Evolutionary conservation across 2,888 invertebrate genomes (phyloP).

Genomic region (Synanthedon tipuliformis): DNA sequence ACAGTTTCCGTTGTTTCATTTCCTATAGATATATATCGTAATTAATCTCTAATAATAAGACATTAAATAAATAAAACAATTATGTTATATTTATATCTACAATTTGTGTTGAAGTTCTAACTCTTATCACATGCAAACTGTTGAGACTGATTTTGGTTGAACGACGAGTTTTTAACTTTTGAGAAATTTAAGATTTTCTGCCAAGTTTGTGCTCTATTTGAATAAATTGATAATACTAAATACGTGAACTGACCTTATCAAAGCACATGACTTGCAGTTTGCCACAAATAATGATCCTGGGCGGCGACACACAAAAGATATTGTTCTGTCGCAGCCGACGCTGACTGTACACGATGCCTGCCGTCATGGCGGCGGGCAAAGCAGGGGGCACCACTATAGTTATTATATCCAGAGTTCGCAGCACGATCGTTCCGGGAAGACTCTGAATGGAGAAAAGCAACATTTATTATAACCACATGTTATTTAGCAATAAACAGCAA

Average conservation of each 20-base stretch:
- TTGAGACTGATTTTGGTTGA: neutral
- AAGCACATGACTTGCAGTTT: slow-evolving; percentile 87
- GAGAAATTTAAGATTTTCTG: slow-evolving; percentile 3
- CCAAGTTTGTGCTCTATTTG: neutral
- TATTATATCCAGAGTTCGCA: slow-evolving; percentile 88
- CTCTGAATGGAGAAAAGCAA: slow-evolving; percentile 38
- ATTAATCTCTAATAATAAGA: no score
- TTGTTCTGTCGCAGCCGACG: slow-evolving; percentile 73
- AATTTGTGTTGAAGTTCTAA: no score
- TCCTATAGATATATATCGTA: no score
- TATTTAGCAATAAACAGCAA: no score
- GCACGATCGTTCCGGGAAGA: slow-evolving; percentile 70
- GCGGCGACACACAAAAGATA: slow-evolving; percentile 84
- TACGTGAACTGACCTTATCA: slow-evolving; percentile 76
- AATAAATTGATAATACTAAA: neutral
- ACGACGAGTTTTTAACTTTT: neutral
- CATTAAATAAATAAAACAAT: no score
- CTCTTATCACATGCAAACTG: no score
- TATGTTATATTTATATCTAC: no score
- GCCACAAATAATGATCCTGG: slow-evolving; percentile 82
- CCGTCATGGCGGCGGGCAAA: slow-evolving; percentile 88
- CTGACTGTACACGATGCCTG: slow-evolving; percentile 84
- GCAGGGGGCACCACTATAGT: slow-evolving; percentile 95
- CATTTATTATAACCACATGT: no score
- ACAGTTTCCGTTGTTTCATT: no score